phyloP scores from a whole-genome alignment of 1,140 invertebrate genomes.

The Aphaenogaster floridana region DNA sequence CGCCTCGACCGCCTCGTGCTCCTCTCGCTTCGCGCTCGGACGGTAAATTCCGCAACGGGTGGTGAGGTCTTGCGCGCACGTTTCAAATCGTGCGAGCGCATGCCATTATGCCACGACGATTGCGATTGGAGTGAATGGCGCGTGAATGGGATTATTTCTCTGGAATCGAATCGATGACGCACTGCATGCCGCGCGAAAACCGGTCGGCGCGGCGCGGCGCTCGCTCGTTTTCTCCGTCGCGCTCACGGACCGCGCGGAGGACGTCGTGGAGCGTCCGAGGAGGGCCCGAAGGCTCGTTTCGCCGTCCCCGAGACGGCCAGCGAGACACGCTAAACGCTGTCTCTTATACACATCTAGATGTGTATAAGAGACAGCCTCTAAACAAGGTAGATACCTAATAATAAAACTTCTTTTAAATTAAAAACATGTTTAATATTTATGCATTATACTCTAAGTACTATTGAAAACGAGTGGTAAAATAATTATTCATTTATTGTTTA shows the following conservation, averaged over 20 bases:
- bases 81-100: slow-evolving; percentile 31
- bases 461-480: too few relatives aligned
- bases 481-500: too few relatives aligned
- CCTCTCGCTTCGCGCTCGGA: background rate
- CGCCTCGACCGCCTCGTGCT: background rate
- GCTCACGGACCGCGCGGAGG: background rate
- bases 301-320: slow-evolving; percentile 19
- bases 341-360: too few relatives aligned
- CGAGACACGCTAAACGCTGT: slow-evolving; percentile 31
- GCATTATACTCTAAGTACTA: too few relatives aligned
- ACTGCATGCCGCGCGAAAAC: slow-evolving; percentile 26
- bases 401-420: too few relatives aligned
- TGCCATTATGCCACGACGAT: slow-evolving; percentile 29
- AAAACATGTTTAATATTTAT: too few relatives aligned
- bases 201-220: slow-evolving; percentile 20
- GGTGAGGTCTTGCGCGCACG: background rate
- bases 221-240: slow-evolving; percentile 7
- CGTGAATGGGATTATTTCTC: slow-evolving; percentile 62
- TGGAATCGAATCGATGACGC: slow-evolving; percentile 57
- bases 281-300: slow-evolving; percentile 24
- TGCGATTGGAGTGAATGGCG: slow-evolving; percentile 50
- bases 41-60: slow-evolving; percentile 29
- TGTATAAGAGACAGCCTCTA: too few relatives aligned
- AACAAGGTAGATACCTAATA: too few relatives aligned
- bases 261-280: background rate